A percentile compares a stretch with the other conserved stretches of the same genome.
Conservation (phyloP, 2,888 invertebrate species). For the Aleiodes leptofemur region DNA sequence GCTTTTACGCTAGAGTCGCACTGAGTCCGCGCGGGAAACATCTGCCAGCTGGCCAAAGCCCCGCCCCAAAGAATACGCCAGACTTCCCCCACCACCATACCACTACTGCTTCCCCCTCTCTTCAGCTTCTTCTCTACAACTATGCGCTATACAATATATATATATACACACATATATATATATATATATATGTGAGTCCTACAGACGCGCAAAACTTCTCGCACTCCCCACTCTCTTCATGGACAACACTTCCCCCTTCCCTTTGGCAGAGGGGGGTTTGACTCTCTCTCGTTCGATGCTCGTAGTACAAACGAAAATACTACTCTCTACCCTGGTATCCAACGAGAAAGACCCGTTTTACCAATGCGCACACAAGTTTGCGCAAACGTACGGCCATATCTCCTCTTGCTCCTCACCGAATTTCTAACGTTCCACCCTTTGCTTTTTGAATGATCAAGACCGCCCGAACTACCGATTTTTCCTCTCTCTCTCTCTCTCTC, state of each 20-base stretch:
- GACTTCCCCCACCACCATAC: constrained; percentile 53
- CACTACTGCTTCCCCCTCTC: constrained; percentile 13
- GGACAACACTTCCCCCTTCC: not conserved
- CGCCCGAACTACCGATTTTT: not conserved
- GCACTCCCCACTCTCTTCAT: no score
- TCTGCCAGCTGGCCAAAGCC: constrained; percentile 79
- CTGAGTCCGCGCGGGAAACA: constrained; percentile 75
- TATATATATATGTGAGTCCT: not conserved
- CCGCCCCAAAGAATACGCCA: constrained; percentile 76
- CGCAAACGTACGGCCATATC: constrained; percentile 8
- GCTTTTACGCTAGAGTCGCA: constrained; percentile 66
- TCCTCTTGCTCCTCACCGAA: not conserved
- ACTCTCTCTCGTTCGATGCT: not conserved
- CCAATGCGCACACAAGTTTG: not conserved
- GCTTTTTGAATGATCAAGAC: constrained; percentile 3
- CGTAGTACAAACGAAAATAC: constrained; percentile 32
- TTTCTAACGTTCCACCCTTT: not conserved
- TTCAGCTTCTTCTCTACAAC: constrained; percentile 1
- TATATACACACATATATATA: no score
- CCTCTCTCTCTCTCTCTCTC: not conserved
- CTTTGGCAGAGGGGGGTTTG: not conserved
- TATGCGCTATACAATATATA: no score
- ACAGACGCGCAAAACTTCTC: not conserved
- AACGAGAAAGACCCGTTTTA: constrained; percentile 15
- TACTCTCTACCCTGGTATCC: constrained; percentile 16